Evolutionary conservation across 2,797 vertebrate species (phyloP).

Genomic region (Poeciliopsis paucimaculata): DNA sequence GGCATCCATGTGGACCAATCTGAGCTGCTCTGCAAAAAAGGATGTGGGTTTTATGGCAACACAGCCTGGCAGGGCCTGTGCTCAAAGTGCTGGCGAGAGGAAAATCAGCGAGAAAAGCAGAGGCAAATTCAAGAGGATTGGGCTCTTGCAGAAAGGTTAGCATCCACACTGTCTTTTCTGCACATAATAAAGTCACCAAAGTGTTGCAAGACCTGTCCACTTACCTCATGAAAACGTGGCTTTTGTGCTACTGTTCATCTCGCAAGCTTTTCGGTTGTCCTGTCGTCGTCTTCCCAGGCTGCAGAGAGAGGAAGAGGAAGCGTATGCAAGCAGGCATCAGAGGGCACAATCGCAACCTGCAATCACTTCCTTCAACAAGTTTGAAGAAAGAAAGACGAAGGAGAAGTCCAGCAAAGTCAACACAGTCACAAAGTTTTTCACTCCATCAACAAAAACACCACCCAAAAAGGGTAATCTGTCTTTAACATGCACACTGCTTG

Average conservation of each 20-base stretch:
- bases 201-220: not conserved
- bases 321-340: conserved; percentile 88
- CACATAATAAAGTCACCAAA: not conserved
- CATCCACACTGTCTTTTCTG: not conserved
- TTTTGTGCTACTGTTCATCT: not conserved
- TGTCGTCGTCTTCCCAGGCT: conserved; percentile 77
- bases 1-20: conserved; percentile 96
- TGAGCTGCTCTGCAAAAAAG: conserved; percentile 93
- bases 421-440: conserved; percentile 96
- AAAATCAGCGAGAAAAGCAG: conserved; percentile 88
- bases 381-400: conserved; percentile 93
- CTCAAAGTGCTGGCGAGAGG: conserved; percentile 96
- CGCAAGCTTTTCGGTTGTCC: not conserved
- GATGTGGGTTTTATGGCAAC: conserved; percentile 97
- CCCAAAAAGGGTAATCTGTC: conserved; percentile 87
- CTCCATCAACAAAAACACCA: conserved; percentile 86
- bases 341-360: conserved; percentile 80
- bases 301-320: conserved; percentile 93
- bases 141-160: conserved; percentile 92
- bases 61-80: conserved; percentile 93
- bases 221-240: conserved; percentile 3
- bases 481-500: not conserved
- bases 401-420: conserved; percentile 93
- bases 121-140: conserved; percentile 96
- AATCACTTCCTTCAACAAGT: conserved; percentile 87